These are phyloP conservation scores for Vultur gryphus DNA, from an alignment of 2,797 vertebrate species.

Conservation along the genomic window DNA sequence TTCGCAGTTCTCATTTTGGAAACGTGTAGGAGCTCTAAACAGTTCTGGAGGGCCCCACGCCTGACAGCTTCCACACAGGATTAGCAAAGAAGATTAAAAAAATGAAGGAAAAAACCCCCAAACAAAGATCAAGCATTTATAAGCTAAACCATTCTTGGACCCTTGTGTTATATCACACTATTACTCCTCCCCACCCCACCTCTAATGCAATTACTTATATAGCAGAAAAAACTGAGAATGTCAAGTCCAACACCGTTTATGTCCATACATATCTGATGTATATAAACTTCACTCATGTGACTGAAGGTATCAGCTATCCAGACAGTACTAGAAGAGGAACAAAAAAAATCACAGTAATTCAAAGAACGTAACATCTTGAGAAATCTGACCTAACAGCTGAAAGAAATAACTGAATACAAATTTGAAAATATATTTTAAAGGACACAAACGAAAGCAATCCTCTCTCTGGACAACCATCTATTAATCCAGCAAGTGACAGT, in stretches of 20 bases:
- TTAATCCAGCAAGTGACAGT: background rate
- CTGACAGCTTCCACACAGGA: background rate
- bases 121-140: background rate
- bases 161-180: background rate
- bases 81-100: background rate
- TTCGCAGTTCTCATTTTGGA: background rate
- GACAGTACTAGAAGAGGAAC: background rate
- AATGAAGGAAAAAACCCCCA: background rate
- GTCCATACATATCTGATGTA: background rate
- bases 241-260: background rate
- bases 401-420: background rate
- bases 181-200: background rate
- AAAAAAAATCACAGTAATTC: background rate
- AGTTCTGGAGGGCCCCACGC: background rate
- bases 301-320: background rate
- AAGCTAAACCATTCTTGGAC: background rate
- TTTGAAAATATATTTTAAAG: background rate
- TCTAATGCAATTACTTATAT: background rate
- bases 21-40: constrained; percentile 10
- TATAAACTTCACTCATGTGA: background rate
- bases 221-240: background rate
- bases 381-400: background rate
- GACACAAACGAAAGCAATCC: background rate
- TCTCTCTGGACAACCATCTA: background rate
- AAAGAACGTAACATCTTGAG: background rate